phyloP scores from a whole-genome alignment of 1,140 invertebrate species.

The Papilio machaon region DNA sequence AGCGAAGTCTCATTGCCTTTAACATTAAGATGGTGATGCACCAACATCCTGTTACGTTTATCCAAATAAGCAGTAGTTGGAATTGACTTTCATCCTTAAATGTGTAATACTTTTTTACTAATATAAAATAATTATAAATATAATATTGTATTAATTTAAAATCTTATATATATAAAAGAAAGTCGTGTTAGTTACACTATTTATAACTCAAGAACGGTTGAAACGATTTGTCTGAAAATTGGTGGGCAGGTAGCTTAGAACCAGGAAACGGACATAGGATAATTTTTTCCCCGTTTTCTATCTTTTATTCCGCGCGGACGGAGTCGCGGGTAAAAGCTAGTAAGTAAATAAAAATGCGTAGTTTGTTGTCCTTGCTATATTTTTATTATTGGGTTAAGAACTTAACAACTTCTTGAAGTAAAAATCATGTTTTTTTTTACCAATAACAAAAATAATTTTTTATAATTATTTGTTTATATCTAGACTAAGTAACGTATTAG shows the following conservation, averaged over 20 bases:
- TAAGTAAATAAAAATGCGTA: no score
- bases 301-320: no score
- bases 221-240: no score
- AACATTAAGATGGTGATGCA: not conserved
- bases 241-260: no score
- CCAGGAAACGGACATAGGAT: no score
- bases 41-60: constrained; percentile 9
- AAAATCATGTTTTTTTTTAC: not conserved
- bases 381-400: not conserved
- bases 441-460: not conserved
- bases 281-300: no score
- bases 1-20: constrained; percentile 1
- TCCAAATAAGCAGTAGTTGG: not conserved
- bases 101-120: not conserved
- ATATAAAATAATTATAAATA: not conserved
- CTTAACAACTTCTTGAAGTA: not conserved
- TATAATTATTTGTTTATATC: not conserved
- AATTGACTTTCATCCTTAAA: not conserved
- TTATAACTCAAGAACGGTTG: no score
- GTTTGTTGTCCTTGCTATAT: not conserved
- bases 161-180: no score
- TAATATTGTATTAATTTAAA: no score
- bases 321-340: no score
- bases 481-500: not conserved
- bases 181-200: no score